Evolutionary conservation across 2,888 invertebrate species (phyloP).

Genomic region (Ochropleura leucogaster): DNA sequence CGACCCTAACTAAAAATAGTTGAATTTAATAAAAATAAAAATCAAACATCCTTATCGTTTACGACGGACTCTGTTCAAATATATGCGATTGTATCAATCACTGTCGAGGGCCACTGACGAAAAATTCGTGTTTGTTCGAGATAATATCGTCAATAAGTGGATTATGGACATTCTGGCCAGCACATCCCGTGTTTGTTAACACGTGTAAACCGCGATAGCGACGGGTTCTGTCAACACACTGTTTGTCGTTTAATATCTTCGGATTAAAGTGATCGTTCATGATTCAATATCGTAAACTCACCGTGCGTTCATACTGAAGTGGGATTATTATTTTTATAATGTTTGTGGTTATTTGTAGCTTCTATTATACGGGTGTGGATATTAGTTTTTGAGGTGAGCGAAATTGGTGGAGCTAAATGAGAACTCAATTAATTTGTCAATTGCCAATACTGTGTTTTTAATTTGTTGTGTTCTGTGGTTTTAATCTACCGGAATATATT

Average conservation of each 20-base stretch:
- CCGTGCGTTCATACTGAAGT: slow-evolving; percentile 26
- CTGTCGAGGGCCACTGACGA: slow-evolving; percentile 71
- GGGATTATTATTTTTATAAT: slow-evolving; percentile 61
- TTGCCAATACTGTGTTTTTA: not conserved
- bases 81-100: slow-evolving; percentile 76
- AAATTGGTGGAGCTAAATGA: not conserved
- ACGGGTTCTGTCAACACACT: slow-evolving; percentile 63
- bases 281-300: slow-evolving; percentile 57
- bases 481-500: not conserved
- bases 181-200: slow-evolving; percentile 78
- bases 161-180: slow-evolving; percentile 81
- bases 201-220: slow-evolving; percentile 77
- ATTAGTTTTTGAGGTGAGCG: not conserved
- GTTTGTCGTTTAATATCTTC: slow-evolving; percentile 60
- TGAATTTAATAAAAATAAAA: slow-evolving; percentile 59
- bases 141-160: slow-evolving; percentile 82
- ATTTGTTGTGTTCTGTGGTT: not conserved
- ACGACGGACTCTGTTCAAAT: slow-evolving; percentile 61
- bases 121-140: slow-evolving; percentile 69
- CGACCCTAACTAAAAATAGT: slow-evolving; percentile 44
- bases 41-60: slow-evolving; percentile 58
- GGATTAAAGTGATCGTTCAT: slow-evolving; percentile 68
- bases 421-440: not conserved
- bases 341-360: slow-evolving; percentile 44
- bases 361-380: slow-evolving; percentile 4